Base-by-base conservation (phyloP, 2,113 vertebrate species). In the Ceratotherium simum region DNA sequence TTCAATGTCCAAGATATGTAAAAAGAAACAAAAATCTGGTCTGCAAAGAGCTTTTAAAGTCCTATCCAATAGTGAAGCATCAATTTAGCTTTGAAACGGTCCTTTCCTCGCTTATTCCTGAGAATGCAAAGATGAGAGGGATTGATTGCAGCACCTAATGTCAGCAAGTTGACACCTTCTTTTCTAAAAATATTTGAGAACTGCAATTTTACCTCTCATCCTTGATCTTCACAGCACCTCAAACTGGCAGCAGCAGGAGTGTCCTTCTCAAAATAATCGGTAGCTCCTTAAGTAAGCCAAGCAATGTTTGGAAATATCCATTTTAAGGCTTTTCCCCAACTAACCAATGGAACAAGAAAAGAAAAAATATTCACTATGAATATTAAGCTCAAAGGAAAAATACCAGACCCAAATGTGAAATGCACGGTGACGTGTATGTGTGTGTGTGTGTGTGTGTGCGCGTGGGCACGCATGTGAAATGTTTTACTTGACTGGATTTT, bases 41-140 rank as follows among this genome's bases (percentile, higher is more conserved):
- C 20, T n/a, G 5, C 29, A 70, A 89, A 56, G 62, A 93, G 70
- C 70, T 84, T 75, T 96, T 84, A 84, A 93, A 70, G 23, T 82
- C 51, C 6, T 36, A 17, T 82, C 23, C 48, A 65, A 75, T 56
- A 67, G 17, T n/a, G 13, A 81, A 80, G 48, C 13, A 65, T 73
- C 84, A 81, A 20, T 82, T 82, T 69, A 82, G 46, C 20, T 75
- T 87, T 69, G 83, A 89, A 96, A 60, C 67, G 10, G 13, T 75
- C 31, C 88, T 31, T 76, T 0, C 17, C 27, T 25, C 20, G 31
- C 9, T 36, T 58, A 92, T 46, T 82, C 23, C 65, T 39, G 31
- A 48, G 39, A 88, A 75, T 67, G 10, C 84, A 82, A 54, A 56
- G 27, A 76, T 60, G 76, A 88, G 20, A 56, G 39, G 36, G 10